These are phyloP conservation scores for Belgica antarctica DNA, from an alignment of 2,888 invertebrate species.

Conservation along the genomic window DNA sequence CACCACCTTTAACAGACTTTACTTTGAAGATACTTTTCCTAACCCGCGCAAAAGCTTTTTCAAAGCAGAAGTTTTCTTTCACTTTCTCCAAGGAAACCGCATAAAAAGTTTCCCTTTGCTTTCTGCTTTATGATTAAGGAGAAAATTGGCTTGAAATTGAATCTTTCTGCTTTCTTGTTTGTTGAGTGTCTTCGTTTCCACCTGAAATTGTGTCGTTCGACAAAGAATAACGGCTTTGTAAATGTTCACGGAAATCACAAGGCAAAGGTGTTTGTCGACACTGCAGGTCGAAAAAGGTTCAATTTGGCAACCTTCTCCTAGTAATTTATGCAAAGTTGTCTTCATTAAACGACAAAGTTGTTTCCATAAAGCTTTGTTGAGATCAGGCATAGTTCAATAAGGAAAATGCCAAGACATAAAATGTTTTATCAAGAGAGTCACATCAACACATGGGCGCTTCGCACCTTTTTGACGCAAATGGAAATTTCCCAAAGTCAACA, in stretches of 20 bases:
- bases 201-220: neutral
- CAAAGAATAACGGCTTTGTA: no score
- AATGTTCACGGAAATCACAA: neutral
- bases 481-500: no score
- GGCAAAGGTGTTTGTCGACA: neutral
- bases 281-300: neutral
- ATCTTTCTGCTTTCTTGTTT: neutral
- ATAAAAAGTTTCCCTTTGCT: neutral
- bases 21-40: neutral
- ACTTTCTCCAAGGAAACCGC: no score
- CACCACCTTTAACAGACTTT: no score
- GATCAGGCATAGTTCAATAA: no score
- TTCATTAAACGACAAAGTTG: no score
- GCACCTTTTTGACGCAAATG: no score
- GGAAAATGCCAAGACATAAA: no score
- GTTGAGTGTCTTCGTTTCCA: neutral
- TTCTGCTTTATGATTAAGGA: neutral
- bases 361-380: no score
- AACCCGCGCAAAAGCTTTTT: neutral
- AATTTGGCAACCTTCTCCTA: neutral
- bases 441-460: no score
- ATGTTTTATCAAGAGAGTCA: no score
- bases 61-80: neutral
- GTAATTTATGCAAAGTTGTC: neutral
- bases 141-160: conserved; percentile 7